These are phyloP conservation scores for Musca vetustissima DNA, from an alignment of 1,140 invertebrate genomes.

Conservation along the genomic window DNA sequence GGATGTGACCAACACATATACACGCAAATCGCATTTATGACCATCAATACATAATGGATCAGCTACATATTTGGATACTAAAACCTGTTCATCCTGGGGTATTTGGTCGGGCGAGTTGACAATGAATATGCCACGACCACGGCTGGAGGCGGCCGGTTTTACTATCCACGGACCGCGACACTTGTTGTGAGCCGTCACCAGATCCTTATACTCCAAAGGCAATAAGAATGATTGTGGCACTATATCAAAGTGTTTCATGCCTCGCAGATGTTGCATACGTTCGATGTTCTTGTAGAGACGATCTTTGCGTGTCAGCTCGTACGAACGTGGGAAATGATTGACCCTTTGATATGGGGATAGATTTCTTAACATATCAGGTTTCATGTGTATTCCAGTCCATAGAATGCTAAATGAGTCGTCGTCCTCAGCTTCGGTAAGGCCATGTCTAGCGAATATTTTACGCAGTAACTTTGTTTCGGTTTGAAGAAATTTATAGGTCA, in stretches of 20 bases:
- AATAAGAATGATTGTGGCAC: constrained; percentile 90
- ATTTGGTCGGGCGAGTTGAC: constrained; percentile 88
- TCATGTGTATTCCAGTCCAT: constrained; percentile 90
- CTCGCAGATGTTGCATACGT: constrained; percentile 87
- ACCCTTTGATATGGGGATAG: constrained; percentile 84
- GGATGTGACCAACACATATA: constrained; percentile 84
- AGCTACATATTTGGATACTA: constrained; percentile 91
- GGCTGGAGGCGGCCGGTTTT: constrained; percentile 88
- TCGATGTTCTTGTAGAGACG: constrained; percentile 94
- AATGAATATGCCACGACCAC: constrained; percentile 86
- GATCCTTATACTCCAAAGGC: constrained; percentile 79
- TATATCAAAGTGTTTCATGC: constrained; percentile 87
- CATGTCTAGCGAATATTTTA: constrained; percentile 73
- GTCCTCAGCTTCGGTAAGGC: constrained; percentile 65
- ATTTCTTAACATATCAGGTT: constrained; percentile 79
- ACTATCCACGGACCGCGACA: constrained; percentile 86
- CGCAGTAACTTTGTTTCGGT: constrained; percentile 77
- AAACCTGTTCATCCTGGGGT: constrained; percentile 78
- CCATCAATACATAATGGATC: constrained; percentile 94
- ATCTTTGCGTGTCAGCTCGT: constrained; percentile 92
- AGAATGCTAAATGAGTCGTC: constrained; percentile 81
- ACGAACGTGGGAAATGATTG: constrained; percentile 92
- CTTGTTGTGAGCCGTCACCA: constrained; percentile 72
- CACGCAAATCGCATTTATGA: constrained; percentile 88
- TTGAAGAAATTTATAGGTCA: constrained; percentile 79